phyloP scores from a whole-genome alignment of 2,888 invertebrate genomes.

The Tetanocera ferruginea region DNA sequence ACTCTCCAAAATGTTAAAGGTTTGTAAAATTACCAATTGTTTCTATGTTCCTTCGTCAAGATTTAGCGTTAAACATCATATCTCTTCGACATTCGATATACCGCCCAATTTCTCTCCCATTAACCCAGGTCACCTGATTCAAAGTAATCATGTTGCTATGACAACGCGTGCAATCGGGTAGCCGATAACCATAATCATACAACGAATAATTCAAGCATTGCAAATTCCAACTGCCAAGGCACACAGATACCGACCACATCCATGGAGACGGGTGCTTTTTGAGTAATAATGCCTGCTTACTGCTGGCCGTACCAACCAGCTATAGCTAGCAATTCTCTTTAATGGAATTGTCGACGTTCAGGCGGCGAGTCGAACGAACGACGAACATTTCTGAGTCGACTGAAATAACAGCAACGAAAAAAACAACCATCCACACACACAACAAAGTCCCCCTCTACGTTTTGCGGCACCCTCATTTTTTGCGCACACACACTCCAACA shows the following conservation, averaged over 20 bases:
- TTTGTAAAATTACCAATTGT: too few species aligned
- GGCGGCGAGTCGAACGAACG: constrained; percentile 35
- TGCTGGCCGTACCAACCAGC: constrained; percentile 20
- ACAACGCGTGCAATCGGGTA: too few species aligned
- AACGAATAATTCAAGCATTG: constrained; percentile 36
- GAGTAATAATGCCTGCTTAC: constrained; percentile 20
- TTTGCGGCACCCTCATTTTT: constrained; percentile 32
- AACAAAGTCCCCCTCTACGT: neutral
- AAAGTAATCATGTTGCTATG: too few species aligned
- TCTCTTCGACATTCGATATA: too few species aligned
- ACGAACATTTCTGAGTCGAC: constrained; percentile 36
- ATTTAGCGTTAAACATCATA: too few species aligned
- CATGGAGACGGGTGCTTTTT: constrained; percentile 8
- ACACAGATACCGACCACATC: constrained; percentile 9
- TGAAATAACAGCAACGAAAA: constrained; percentile 50
- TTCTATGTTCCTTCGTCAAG: too few species aligned
- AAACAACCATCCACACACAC: constrained; percentile 7
- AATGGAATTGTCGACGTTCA: constrained; percentile 38
- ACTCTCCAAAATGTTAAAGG: too few species aligned
- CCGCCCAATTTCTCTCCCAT: too few species aligned
- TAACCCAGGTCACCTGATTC: too few species aligned
- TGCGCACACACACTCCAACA: constrained; percentile 28
- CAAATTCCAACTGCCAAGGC: constrained; percentile 65
- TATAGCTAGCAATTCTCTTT: constrained; percentile 33
- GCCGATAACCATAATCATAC: neutral